These are phyloP conservation scores for Crepidodera aurea DNA, from an alignment of 2,888 invertebrate genomes.

Conservation along the genomic window DNA sequence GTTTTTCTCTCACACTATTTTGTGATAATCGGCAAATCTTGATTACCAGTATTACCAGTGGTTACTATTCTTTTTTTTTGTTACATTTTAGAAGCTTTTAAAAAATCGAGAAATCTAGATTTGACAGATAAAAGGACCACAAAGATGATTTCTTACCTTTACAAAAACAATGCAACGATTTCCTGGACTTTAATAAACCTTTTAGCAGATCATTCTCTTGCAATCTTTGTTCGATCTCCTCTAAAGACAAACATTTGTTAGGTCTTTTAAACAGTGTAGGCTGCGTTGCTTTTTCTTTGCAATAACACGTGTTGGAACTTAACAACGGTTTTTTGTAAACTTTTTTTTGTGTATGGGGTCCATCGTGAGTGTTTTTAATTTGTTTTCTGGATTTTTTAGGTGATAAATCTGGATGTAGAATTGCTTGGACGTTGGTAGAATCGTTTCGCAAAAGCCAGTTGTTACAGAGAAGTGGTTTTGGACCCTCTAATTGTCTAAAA, in stretches of 20 bases:
- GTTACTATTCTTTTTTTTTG: no score
- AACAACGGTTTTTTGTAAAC: slow-evolving; percentile 30
- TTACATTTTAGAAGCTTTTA: no score
- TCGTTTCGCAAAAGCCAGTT: slow-evolving; percentile 43
- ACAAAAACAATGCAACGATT: slow-evolving; percentile 35
- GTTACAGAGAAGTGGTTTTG: slow-evolving; percentile 24
- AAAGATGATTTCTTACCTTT: no score
- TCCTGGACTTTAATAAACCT: slow-evolving; percentile 18
- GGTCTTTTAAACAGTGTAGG: slow-evolving; percentile 40
- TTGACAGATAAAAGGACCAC: no score
- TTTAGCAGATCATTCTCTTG: slow-evolving; percentile 21
- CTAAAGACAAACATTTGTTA: slow-evolving; percentile 35
- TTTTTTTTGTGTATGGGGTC: background rate
- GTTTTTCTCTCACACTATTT: no score
- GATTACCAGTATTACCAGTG: no score
- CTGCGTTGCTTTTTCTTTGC: slow-evolving; percentile 35
- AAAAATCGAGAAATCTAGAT: no score
- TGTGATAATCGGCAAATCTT: no score
- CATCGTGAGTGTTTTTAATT: slow-evolving; percentile 5
- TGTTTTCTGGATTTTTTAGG: slow-evolving; percentile 9
- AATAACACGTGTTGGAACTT: slow-evolving; percentile 43
- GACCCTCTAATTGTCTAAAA: slow-evolving; percentile 23
- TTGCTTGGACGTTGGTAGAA: slow-evolving; percentile 40
- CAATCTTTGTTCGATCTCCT: slow-evolving; percentile 8
- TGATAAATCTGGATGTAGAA: slow-evolving; percentile 40